phyloP scores from a whole-genome alignment of 2,888 invertebrate genomes.

The Epistrophe eligans region DNA sequence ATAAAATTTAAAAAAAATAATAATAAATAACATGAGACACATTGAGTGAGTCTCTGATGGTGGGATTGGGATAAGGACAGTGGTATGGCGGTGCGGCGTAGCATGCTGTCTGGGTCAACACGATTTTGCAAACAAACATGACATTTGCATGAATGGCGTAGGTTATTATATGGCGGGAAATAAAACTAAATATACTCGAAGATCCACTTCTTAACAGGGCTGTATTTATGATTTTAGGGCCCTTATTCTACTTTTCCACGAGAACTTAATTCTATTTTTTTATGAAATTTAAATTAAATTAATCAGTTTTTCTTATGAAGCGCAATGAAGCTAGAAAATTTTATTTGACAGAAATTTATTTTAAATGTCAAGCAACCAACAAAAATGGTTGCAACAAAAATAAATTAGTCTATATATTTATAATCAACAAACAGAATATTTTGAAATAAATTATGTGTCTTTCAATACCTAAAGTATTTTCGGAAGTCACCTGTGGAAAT shows the following conservation, averaged over 20 bases:
- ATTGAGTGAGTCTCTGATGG: slow-evolving; percentile 20
- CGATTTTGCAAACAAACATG: slow-evolving; percentile 52
- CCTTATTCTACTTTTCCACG: not conserved
- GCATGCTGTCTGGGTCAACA: slow-evolving; percentile 59
- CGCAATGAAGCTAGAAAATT: too few relatives aligned
- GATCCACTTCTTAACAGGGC: slow-evolving; percentile 37
- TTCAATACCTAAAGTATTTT: too few relatives aligned
- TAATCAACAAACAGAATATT: too few relatives aligned
- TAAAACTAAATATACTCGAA: slow-evolving; percentile 8
- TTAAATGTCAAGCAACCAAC: too few relatives aligned
- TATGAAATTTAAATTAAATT: too few relatives aligned
- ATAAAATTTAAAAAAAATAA: slow-evolving; percentile 9
- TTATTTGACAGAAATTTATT: too few relatives aligned
- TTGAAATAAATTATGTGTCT: too few relatives aligned
- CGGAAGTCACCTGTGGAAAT: too few relatives aligned
- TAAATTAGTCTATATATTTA: too few relatives aligned
- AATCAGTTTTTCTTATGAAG: too few relatives aligned
- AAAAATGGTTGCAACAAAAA: too few relatives aligned
- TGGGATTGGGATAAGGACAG: slow-evolving; percentile 34
- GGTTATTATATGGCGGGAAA: slow-evolving; percentile 38
- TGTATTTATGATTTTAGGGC: not conserved
- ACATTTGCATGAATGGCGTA: slow-evolving; percentile 64
- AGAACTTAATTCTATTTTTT: too few relatives aligned
- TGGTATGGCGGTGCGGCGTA: slow-evolving; percentile 10
- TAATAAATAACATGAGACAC: slow-evolving; percentile 24